Evolutionary conservation across 2,113 vertebrate genomes (phyloP).

Genomic region (Gallinago jamesoni): DNA sequence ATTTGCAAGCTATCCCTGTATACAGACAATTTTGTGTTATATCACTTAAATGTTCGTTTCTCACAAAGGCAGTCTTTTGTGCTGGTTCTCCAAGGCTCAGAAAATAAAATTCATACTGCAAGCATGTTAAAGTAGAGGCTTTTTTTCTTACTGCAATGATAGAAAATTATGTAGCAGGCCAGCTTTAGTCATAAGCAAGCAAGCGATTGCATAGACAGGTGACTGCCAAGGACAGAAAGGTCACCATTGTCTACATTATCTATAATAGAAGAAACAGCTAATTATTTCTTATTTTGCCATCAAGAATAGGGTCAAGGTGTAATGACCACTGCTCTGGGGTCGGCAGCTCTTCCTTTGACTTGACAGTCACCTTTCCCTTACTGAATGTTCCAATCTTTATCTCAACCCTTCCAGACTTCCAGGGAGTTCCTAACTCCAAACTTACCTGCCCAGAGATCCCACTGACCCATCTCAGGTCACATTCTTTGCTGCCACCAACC

Average conservation of each 20-base stretch:
- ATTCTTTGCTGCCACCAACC: neutral
- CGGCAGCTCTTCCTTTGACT: neutral
- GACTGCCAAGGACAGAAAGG: neutral
- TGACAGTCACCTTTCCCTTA: neutral
- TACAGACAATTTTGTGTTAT: neutral
- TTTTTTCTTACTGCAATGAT: neutral
- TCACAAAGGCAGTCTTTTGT: neutral
- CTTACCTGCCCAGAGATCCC: neutral
- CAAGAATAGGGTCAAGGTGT: neutral
- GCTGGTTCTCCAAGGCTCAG: neutral
- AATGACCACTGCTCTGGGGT: neutral
- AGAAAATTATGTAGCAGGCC: neutral
- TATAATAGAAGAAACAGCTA: neutral
- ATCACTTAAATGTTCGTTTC: neutral
- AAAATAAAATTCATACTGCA: neutral
- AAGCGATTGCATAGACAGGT: neutral
- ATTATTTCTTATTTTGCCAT: neutral
- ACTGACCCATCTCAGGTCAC: neutral
- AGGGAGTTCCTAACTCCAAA: neutral
- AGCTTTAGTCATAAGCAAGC: neutral
- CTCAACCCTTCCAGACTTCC: neutral
- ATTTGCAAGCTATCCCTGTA: neutral
- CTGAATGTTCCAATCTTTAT: neutral
- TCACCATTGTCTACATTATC: neutral
- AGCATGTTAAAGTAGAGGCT: accelerated